These are phyloP conservation scores for Pipra filicauda DNA, from an alignment of 2,113 vertebrate genomes.

Conservation along the genomic window DNA sequence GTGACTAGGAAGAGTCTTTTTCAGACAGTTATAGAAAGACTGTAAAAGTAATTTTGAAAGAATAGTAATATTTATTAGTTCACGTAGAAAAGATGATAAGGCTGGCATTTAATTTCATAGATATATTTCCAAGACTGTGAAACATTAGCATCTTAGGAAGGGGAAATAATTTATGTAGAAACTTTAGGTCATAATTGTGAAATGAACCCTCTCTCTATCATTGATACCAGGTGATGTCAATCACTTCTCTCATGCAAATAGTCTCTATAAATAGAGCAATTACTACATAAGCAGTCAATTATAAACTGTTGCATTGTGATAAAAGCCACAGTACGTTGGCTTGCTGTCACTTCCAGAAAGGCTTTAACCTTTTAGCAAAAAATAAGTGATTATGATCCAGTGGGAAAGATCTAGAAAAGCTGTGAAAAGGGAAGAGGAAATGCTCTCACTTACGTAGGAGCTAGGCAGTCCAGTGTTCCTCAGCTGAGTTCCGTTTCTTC, in stretches of 20 bases:
- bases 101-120: background rate
- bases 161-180: background rate
- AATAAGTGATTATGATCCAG: background rate
- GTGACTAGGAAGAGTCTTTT: background rate
- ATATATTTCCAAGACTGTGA: background rate
- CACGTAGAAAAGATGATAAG: background rate
- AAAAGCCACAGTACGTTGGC: background rate
- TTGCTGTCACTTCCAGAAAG: background rate
- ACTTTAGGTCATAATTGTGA: constrained; percentile 18
- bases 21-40: background rate
- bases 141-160: background rate
- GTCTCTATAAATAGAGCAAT: constrained; percentile 50
- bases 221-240: constrained; percentile 50
- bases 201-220: background rate
- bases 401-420: background rate
- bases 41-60: background rate
- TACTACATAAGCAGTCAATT: constrained; percentile 49
- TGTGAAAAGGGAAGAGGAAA: background rate
- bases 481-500: background rate
- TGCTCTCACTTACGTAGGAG: background rate
- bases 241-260: constrained; percentile 45
- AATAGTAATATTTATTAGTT: background rate
- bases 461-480: background rate
- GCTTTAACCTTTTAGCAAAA: constrained; percentile 3
- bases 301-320: background rate